Conservation (phyloP, 2,797 vertebrate species). For the Ceryle rudis region DNA sequence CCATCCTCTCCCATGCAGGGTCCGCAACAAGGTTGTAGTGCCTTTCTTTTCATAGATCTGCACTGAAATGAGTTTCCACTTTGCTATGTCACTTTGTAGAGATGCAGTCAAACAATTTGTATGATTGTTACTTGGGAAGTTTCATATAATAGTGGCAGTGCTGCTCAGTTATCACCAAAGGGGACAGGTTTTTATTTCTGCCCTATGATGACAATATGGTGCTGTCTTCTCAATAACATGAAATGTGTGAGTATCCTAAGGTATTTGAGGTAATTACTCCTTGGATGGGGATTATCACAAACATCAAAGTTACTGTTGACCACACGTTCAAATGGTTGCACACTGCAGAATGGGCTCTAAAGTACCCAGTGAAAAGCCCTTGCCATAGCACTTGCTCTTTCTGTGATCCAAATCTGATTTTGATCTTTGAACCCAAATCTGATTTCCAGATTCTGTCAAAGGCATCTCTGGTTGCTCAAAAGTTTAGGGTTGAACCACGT, state of each 20-base stretch:
- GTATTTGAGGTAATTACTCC: background rate
- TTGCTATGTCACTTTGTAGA: background rate
- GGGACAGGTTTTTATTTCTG: background rate
- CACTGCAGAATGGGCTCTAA: rapidly evolving
- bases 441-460: background rate
- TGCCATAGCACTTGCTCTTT: background rate
- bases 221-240: background rate
- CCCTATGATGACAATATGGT: rapidly evolving
- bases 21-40: background rate
- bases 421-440: background rate
- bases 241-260: background rate
- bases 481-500: background rate
- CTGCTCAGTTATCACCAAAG: background rate
- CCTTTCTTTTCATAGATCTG: background rate
- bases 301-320: background rate
- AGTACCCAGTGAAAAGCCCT: background rate
- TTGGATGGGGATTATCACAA: background rate
- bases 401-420: background rate
- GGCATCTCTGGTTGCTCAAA: background rate
- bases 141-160: background rate
- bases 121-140: background rate
- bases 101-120: background rate
- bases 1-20: background rate
- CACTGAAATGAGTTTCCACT: background rate
- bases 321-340: background rate